Conservation (phyloP, 2,797 vertebrate species). For the Mycteria americana region DNA sequence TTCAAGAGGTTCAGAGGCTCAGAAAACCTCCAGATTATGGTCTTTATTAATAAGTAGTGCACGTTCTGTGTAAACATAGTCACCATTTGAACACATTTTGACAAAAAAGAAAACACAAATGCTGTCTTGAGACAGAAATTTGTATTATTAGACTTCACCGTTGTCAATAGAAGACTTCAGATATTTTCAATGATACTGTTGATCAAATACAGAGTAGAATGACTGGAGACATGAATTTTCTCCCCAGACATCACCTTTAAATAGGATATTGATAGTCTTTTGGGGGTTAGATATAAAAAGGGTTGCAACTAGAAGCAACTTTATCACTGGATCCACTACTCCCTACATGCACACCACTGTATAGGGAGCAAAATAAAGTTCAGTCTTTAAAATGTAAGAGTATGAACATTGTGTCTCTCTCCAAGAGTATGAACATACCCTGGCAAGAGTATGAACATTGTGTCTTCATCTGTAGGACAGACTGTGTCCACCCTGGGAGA, state of each 20-base stretch:
- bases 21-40: neutral
- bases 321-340: neutral
- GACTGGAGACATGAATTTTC: neutral
- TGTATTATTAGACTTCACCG: neutral
- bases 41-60: neutral
- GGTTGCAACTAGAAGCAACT: neutral
- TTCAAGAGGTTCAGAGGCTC: neutral
- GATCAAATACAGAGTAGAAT: neutral
- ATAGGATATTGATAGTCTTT: neutral
- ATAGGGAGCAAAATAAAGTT: neutral
- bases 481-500: neutral
- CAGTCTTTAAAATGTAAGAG: neutral
- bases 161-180: neutral
- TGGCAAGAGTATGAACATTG: neutral
- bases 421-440: neutral
- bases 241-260: neutral
- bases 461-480: neutral
- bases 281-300: neutral
- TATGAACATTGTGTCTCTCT: neutral
- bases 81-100: neutral
- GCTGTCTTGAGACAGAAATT: neutral
- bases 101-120: neutral
- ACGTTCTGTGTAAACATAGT: neutral
- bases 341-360: neutral
- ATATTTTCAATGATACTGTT: neutral